Base-by-base conservation (phyloP, 2,113 vertebrate genomes). In the Brevimyrus niger region DNA sequence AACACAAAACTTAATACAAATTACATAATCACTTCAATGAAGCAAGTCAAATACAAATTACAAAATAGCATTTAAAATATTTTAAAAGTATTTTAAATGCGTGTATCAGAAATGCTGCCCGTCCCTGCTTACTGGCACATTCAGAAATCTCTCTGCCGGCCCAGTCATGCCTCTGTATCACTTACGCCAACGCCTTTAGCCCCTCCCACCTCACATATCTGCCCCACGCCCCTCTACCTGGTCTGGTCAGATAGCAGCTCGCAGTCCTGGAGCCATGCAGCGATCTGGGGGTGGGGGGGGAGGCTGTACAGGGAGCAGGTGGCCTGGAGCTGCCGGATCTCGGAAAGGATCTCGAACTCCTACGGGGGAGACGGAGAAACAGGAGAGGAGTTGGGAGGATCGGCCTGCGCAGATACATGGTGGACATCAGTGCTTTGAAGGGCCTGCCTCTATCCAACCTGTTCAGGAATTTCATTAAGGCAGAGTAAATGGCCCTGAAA, bases 301-400 rank as follows among this genome's bases (percentile, higher is more conserved):
- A 98, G 92, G 84, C 84, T 88, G 92, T 97, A 97, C 53, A 90
- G 93, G 27, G 90, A 94, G 89, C 97, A 98, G 0, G 96, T 96
- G 0, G 92, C 91, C 93, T 98, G 97, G 3, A 98, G 95, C 91
- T 97, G 96, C 80, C 93, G 94, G 90, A 98, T 97, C 90, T 94
- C 95, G 87, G 95, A 94, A 46, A 98, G 93, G 91, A 97, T 95
- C 93, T 97, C 97, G 94, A 96, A 97, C 93, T 98, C 97, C 97
- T 98, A 89, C 4, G 42, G 35, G 73, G 48, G 1, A 48, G 6
- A 76, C 0, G 31, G 73, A 53, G 0, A 86, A 53, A 86, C 48
- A 65, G 69, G 4, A 19, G 58, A 50, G 50, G 4, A 85, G 35
- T 17, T 9, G n/a, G 5, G 38, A 38, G 5, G 9, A 48, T 50